phyloP scores from a whole-genome alignment of 2,888 invertebrate genomes.

The Tillus elongatus region DNA sequence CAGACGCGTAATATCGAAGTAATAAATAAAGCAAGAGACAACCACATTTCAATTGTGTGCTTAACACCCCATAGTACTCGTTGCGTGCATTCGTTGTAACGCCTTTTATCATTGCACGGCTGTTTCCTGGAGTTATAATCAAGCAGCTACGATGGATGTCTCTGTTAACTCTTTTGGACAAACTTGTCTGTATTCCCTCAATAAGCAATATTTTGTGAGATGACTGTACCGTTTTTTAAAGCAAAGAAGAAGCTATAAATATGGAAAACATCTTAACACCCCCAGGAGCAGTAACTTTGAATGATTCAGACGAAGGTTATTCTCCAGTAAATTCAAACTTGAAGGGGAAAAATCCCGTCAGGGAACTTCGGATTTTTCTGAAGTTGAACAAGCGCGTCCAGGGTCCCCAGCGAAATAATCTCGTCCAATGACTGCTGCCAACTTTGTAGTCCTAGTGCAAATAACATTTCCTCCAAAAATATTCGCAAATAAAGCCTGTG shows the following conservation, averaged over 20 bases:
- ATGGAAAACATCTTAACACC: slow-evolving; percentile 1
- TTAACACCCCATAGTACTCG: slow-evolving; percentile 25
- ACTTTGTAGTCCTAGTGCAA: too few species aligned
- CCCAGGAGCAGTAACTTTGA: background rate
- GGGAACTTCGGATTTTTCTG: too few species aligned
- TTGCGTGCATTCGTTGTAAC: slow-evolving; percentile 23
- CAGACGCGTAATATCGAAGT: too few species aligned
- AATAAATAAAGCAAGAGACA: slow-evolving; percentile 9
- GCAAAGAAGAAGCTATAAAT: background rate
- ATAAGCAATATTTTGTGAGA: slow-evolving; percentile 7
- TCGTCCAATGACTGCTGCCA: too few species aligned
- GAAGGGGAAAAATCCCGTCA: too few species aligned
- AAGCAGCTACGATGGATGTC: slow-evolving; percentile 15
- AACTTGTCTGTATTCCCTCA: slow-evolving; percentile 9
- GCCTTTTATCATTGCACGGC: too few species aligned
- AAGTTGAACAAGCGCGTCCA: too few species aligned
- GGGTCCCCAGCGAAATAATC: too few species aligned
- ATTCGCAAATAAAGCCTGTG: too few species aligned
- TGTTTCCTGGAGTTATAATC: slow-evolving; percentile 21
- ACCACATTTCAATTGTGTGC: slow-evolving; percentile 14
- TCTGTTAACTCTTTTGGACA: slow-evolving; percentile 9
- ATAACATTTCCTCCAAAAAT: too few species aligned
- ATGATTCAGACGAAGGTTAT: slow-evolving; percentile 1
- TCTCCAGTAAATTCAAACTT: too few species aligned
- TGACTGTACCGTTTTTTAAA: slow-evolving; percentile 5